Conservation (phyloP, 2,888 invertebrate genomes). For the Adineta ricciae region DNA sequence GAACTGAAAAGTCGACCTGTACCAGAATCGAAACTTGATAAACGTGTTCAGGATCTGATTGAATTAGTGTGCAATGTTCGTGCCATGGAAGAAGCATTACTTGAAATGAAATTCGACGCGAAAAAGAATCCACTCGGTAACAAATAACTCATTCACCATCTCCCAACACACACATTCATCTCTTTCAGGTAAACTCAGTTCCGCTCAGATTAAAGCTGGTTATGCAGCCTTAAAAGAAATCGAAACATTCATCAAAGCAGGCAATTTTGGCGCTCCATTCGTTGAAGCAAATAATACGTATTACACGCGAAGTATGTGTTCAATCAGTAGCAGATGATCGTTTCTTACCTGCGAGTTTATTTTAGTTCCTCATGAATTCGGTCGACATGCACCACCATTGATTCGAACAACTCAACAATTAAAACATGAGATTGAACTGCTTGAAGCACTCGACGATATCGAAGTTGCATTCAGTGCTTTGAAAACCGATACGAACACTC, state of each 20-base stretch:
- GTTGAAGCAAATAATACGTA: conserved; percentile 26
- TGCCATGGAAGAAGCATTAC: conserved; percentile 52
- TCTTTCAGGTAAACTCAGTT: conserved; percentile 50
- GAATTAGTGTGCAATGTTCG: conserved; percentile 52
- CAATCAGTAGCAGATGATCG: no score
- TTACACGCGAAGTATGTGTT: conserved; percentile 34
- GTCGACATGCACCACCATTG: conserved; percentile 52
- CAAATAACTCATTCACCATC: conserved; percentile 50
- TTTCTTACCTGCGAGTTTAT: no score
- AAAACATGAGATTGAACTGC: conserved; percentile 48
- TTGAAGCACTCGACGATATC: conserved; percentile 61
- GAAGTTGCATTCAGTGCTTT: conserved; percentile 84
- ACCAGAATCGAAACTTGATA: conserved; percentile 48
- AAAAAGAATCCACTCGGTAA: conserved; percentile 51
- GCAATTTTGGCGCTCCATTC: conserved; percentile 39
- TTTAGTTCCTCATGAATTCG: conserved; percentile 52
- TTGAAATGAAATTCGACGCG: conserved; percentile 54
- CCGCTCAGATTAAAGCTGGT: conserved; percentile 52
- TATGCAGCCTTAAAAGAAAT: conserved; percentile 51
- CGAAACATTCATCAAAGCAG: conserved; percentile 45
- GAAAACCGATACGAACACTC: conserved; percentile 53
- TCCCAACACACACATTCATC: not conserved
- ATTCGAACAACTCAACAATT: conserved; percentile 47
- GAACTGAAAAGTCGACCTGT: conserved; percentile 37
- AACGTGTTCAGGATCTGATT: conserved; percentile 46